Base-by-base conservation (phyloP, 2,888 invertebrate genomes). In the Athripsodes cinereus region DNA sequence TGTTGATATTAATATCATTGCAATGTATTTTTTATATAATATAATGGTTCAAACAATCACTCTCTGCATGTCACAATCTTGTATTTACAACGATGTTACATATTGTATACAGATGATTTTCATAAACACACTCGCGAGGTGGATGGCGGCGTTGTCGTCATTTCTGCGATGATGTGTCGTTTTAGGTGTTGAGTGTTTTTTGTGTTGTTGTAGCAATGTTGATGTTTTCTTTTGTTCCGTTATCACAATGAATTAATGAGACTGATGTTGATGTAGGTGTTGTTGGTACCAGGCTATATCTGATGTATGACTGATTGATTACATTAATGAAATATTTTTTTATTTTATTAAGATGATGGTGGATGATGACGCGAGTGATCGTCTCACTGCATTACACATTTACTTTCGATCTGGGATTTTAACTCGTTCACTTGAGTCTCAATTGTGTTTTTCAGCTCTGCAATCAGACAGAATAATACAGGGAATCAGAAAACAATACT, bases 401-500 rank as follows among this genome's bases (percentile, higher is more conserved):
- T 93, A 82, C 92, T 93, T 85, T 95, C 95, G 80, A 95, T 90
- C 83, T 93, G 92, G 75, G 92, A 87, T 83, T 94, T 95, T 79
- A 95, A 84, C 85, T 95, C 94, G 79, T 89, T 94, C 81, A 95
- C 93, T 86, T 94, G 94, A 77, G 92, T 90, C 83, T 95, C 94
- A 85, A 95, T 88, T 81, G 92, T 90, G 82, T 95, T 94, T 87
- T 94, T 95, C 85, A 95, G 81, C 83, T 94, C 95, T 95, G 90
- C 68, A 90, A 89, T 72, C 70, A 73, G 70, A 70, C 47, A 59
- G n/a, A n/a, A n/a, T n/a, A n/a, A n/a, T n/a, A n/a, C n/a, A n/a
- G n/a, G n/a, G n/a, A n/a, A n/a, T n/a, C n/a, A n/a, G n/a, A n/a
- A n/a, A n/a, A n/a, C n/a, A n/a, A n/a, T n/a, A n/a, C n/a, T n/a